Evolutionary conservation across 2,888 invertebrate genomes (phyloP).

Genomic region (Gisinianus flammeolus): DNA sequence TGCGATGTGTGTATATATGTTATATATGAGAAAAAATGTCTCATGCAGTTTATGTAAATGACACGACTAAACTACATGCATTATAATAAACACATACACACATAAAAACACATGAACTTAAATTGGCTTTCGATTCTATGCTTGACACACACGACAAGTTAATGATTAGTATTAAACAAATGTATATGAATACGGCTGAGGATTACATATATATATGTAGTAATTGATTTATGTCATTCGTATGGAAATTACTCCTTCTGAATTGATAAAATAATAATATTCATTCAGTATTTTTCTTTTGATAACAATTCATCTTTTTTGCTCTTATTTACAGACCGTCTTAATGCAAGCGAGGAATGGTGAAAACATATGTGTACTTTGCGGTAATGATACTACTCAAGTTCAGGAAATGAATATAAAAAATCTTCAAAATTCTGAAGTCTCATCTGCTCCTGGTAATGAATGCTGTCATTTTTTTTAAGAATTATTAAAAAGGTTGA

Average conservation of each 20-base stretch:
- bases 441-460: no score
- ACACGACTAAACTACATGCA: no score
- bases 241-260: not conserved
- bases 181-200: not conserved
- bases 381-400: constrained; percentile 21
- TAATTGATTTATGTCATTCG: not conserved
- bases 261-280: not conserved
- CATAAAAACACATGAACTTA: no score
- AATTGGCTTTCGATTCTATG: not conserved
- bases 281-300: not conserved
- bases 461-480: no score
- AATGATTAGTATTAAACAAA: not conserved
- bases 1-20: not conserved
- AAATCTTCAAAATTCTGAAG: not conserved
- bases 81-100: no score
- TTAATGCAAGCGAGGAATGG: constrained; percentile 50
- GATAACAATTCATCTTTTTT: not conserved
- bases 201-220: not conserved
- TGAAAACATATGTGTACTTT: constrained; percentile 44
- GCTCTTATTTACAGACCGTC: constrained; percentile 41
- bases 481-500: no score
- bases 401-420: not conserved
- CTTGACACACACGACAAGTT: not conserved
- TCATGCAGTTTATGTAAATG: no score
- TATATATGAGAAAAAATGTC: not conserved